Evolutionary conservation across 1,140 invertebrate genomes (phyloP), one percentile per base, ranked within the genome.

Genomic region (Anadara kagoshimensis): DNA sequence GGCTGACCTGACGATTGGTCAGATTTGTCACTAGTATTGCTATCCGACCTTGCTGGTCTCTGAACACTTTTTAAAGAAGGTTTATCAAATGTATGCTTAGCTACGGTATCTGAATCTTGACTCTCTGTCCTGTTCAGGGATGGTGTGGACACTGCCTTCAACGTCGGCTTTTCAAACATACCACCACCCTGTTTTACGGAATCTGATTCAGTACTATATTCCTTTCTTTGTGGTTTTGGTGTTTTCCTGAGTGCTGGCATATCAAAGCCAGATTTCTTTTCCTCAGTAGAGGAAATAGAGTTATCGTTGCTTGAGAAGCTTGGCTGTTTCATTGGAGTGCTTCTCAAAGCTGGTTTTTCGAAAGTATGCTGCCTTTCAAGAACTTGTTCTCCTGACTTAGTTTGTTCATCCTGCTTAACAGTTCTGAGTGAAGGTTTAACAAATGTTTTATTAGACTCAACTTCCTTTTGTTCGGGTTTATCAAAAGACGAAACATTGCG

Each of bases 381-480:
- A 64, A 43, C 59, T 12, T 22, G 29, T 22, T 57, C 62, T 5
- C 41, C 18, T 20, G 45, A 22, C 5, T 57, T 54, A 18, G 49
- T 41, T 41, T 51, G 44, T 14, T 29, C 22, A 44, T 56, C 51
- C 0, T 63, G 61, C 24, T 53, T 64, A 22, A 66, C 66, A 14
- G 73, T 75, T 22, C 62, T 63, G 26, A 75, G 64, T 8, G 51
- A 29, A 22, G 73, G 73, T 43, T 69, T n/a, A 43, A 64, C 73
- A 69, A 75, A 75, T 43, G 66, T 64, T 58, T 75, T 75, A 22
- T 59, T 20, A 41, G 69, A 66, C 11, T 66, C 59, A 57, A 51
- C 69, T 44, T 68, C 65, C 24, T 66, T 66, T 12, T 59, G 44
- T 24, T 69, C 53, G 10, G 29, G 43, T 49, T 61, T 47, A 45